Conservation (phyloP, 1,140 invertebrate genomes). For the Dendrolimus punctatus region DNA sequence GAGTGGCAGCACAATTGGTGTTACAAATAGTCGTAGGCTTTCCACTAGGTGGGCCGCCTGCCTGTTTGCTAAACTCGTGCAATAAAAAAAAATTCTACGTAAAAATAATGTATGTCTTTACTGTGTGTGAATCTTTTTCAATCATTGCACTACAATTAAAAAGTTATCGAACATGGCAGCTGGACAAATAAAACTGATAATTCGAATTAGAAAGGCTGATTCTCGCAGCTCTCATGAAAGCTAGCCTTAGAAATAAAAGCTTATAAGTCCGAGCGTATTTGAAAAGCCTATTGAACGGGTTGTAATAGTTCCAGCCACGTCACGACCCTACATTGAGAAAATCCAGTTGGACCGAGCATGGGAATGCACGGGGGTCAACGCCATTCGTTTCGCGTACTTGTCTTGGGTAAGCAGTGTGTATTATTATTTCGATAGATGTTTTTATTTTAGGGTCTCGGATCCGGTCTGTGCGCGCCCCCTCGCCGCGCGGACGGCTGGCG, state of each 20-base stretch:
- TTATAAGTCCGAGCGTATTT: slow-evolving; percentile 61
- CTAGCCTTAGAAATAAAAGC: slow-evolving; percentile 66
- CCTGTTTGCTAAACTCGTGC: no score
- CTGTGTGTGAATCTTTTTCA: no score
- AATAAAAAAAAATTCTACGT: no score
- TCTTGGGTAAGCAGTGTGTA: slow-evolving; percentile 57
- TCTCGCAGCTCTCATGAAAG: slow-evolving; percentile 43
- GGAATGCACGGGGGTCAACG: slow-evolving; percentile 67
- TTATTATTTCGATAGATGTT: slow-evolving; percentile 69
- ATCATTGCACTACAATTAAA: no score
- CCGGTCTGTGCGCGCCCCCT: slow-evolving; percentile 62
- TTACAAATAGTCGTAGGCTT: no score
- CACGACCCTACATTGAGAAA: slow-evolving; percentile 45
- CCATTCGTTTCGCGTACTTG: slow-evolving; percentile 62
- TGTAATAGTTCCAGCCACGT: slow-evolving; percentile 41
- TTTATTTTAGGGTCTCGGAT: slow-evolving; percentile 67
- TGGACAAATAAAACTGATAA: no score
- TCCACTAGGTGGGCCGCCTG: no score
- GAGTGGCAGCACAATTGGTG: no score
- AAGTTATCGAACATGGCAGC: no score
- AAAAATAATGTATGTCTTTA: no score
- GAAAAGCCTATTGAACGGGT: slow-evolving; percentile 55
- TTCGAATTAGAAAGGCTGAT: slow-evolving; percentile 21
- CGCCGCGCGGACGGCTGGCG: slow-evolving; percentile 48
- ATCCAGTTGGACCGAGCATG: slow-evolving; percentile 59